Base-by-base conservation (phyloP, 1,140 invertebrate species). In the Solen grandis region DNA sequence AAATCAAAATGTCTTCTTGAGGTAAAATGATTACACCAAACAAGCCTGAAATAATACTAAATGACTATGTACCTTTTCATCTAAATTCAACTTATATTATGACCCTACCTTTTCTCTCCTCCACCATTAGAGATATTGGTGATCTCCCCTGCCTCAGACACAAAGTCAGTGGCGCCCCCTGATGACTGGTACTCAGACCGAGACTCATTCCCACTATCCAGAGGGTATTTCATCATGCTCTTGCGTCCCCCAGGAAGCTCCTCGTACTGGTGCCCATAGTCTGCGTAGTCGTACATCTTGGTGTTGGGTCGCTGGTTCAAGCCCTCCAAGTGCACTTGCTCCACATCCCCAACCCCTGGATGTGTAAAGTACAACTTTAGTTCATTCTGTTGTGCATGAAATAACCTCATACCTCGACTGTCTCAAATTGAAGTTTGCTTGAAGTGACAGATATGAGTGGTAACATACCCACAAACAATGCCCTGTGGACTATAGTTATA, bases 241-340 rank as follows among this genome's bases (percentile, higher is more conserved):
- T 80, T 80, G 41, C 41, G 41, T 35, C 77, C 69, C 36, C 57
- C 54, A 16, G 77, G 77, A 29, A 80, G 66, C 33, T 80, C 77
- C 31, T 80, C 77, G 50, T 80, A 80, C 50, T 80, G 77, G 27
- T 80, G 77, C 0, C 77, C 77, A 29, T 80, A 80, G 66, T 80
- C 77, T 19, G 77, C 77, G 57, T 80, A 80, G 65, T 80, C 77
- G 31, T 80, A 80, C 13, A 46, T 73, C 38, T 73, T 80, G 19
- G 52, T 60, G 19, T n/a, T n/a, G 22, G 57, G 4, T 16, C 57
- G 52, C 29, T 72, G 69, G 35, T 55, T 76, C 54, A 52, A 50
- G 52, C 66, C 55, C 31, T 80, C 68, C n/a, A 72, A 52, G 33
- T 72, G 77, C 13, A 80, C 52, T 35, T 72, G 66, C 27, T 73